A percentile compares a stretch with the other conserved stretches of the same genome.
phyloP scores from a whole-genome alignment of 2,888 invertebrate species.

The Tipula confusa region DNA sequence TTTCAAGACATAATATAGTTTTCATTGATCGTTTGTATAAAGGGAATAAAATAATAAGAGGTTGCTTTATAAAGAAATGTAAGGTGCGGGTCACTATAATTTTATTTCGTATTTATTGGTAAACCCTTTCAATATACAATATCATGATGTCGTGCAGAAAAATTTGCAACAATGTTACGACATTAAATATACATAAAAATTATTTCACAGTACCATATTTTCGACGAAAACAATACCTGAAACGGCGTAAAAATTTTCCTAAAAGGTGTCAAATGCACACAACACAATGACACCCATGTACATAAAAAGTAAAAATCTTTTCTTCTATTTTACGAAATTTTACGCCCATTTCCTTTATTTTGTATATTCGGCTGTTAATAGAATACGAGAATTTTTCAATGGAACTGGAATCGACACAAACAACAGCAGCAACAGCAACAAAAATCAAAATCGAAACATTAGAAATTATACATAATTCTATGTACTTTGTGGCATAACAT shows the following conservation, averaged over 20 bases:
- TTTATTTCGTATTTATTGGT: too few relatives aligned
- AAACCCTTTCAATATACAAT: too few relatives aligned
- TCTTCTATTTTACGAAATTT: not conserved
- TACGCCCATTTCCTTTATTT: constrained; percentile 9
- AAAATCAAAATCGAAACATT: constrained; percentile 3
- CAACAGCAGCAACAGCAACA: not conserved
- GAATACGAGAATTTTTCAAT: not conserved
- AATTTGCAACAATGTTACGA: not conserved
- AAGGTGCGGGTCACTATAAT: not conserved
- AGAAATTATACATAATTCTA: not conserved
- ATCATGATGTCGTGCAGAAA: too few relatives aligned
- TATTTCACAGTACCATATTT: not conserved
- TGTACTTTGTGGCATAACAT: constrained; percentile 12
- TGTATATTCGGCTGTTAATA: not conserved
- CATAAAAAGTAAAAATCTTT: not conserved
- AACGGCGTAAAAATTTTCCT: not conserved
- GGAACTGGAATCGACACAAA: not conserved
- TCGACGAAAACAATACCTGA: not conserved
- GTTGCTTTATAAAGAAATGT: not conserved
- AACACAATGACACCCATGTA: not conserved
- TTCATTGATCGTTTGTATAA: not conserved
- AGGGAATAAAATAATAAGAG: not conserved
- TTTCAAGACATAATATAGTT: not conserved
- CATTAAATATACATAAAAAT: too few relatives aligned
- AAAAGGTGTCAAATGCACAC: constrained; percentile 13